phyloP scores from a whole-genome alignment of 2,888 invertebrate species.

The Eurois occulta region DNA sequence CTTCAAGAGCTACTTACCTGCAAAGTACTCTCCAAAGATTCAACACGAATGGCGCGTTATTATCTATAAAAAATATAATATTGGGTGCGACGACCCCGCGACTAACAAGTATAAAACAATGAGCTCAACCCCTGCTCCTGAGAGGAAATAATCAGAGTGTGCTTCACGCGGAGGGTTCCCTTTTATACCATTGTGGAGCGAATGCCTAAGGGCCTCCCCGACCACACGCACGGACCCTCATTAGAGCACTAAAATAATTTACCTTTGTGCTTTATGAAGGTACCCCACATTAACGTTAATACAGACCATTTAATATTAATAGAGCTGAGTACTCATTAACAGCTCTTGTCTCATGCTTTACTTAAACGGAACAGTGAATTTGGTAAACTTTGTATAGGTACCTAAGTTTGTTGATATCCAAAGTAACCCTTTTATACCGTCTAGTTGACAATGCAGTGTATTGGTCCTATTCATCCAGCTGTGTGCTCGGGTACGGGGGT shows the following conservation, averaged over 20 bases:
- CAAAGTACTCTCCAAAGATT: constrained; percentile 59
- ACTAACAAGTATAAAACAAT: constrained; percentile 78
- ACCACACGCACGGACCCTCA: constrained; percentile 76
- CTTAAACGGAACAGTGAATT: constrained; percentile 24
- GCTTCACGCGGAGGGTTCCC: constrained; percentile 74
- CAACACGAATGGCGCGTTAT: constrained; percentile 50
- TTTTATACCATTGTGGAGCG: constrained; percentile 76
- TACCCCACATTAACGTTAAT: constrained; percentile 61
- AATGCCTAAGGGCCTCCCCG: constrained; percentile 62
- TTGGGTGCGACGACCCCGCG: constrained; percentile 75
- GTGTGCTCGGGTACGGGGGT: constrained; percentile 28
- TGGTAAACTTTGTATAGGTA: constrained; percentile 8
- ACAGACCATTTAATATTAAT: constrained; percentile 66
- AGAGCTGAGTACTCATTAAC: constrained; percentile 60
- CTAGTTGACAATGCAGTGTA: constrained; percentile 20
- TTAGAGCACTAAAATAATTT: constrained; percentile 81
- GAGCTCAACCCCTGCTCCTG: constrained; percentile 73
- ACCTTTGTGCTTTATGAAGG: constrained; percentile 71
- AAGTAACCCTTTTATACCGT: constrained; percentile 9
- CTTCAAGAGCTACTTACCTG: constrained; percentile 45
- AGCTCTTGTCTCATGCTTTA: constrained; percentile 27
- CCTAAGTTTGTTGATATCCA: constrained; percentile 5
- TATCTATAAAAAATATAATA: constrained; percentile 58
- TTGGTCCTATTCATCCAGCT: constrained; percentile 35
- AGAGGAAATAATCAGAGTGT: constrained; percentile 83